These are phyloP conservation scores for Phacellophora camtschatica DNA, from an alignment of 30 jellyfish, hydroid and myxozoan genomes.

Conservation along the genomic window DNA sequence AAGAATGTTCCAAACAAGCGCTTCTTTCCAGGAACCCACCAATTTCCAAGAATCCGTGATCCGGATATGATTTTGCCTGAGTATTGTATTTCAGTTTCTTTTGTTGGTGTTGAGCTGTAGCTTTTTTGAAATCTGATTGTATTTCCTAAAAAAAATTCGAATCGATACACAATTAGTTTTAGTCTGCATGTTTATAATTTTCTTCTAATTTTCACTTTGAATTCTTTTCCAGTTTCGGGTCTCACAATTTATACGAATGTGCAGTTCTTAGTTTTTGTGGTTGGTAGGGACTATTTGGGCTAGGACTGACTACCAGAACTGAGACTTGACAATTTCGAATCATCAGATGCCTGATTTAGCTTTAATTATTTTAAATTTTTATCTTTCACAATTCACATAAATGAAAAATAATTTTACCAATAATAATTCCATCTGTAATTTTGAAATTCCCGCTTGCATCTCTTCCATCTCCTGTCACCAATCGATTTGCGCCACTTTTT, in stretches of 20 bases:
- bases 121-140: conserved; percentile 78
- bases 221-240: no score
- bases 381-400: no score
- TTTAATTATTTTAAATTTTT: no score
- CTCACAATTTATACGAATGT: no score
- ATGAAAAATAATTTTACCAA: conserved; percentile 64
- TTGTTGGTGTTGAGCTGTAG: conserved; percentile 35
- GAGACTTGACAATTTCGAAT: no score
- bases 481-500: conserved; percentile 71
- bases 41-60: conserved; percentile 78
- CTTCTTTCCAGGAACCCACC: conserved; percentile 94
- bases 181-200: no score
- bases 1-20: conserved; percentile 82
- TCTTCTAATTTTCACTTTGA: no score
- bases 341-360: no score
- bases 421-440: conserved; percentile 57
- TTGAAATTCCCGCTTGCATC: conserved; percentile 81
- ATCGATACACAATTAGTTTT: no score
- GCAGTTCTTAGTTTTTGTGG: no score
- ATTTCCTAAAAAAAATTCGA: conserved; percentile 73
- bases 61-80: conserved; percentile 88
- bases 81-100: conserved; percentile 40
- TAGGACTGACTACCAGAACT: no score
- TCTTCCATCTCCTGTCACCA: conserved; percentile 73
- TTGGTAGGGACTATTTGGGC: no score